Evolutionary conservation across 2,888 invertebrate genomes (phyloP).

Genomic region (Noctua janthe): DNA sequence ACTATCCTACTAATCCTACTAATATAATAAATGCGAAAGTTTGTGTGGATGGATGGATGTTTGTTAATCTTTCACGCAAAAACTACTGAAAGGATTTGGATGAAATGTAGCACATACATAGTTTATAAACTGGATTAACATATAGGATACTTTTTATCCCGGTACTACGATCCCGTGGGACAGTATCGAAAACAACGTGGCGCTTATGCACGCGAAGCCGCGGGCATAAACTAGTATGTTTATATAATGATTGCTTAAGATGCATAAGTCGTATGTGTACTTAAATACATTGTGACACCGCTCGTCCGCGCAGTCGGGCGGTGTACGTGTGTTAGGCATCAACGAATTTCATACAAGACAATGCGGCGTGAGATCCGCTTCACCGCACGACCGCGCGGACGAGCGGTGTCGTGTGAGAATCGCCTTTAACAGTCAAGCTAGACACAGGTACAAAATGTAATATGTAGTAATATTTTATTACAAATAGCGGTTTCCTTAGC

Average conservation of each 20-base stretch:
- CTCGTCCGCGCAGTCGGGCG: background rate
- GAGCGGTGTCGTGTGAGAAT: background rate
- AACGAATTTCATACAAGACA: background rate
- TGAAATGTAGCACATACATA: no score
- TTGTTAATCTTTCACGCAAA: no score
- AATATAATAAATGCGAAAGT: no score
- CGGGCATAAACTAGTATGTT: background rate
- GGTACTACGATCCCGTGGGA: no score
- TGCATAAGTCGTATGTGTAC: background rate
- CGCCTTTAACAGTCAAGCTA: background rate
- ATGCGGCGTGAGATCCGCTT: background rate
- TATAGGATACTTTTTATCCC: no score
- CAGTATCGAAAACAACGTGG: no score
- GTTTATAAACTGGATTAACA: no score
- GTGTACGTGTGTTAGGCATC: background rate
- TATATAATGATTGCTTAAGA: no score
- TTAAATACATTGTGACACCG: background rate
- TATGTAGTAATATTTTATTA: constrained; percentile 30
- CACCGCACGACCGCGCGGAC: background rate
- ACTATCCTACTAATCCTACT: no score
- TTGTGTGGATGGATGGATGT: no score
- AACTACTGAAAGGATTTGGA: no score
- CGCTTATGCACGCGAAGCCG: no score
- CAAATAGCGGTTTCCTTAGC: constrained; percentile 35
- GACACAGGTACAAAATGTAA: constrained; percentile 1